phyloP scores from a whole-genome alignment of 2,113 vertebrate genomes.

The Mola mola region DNA sequence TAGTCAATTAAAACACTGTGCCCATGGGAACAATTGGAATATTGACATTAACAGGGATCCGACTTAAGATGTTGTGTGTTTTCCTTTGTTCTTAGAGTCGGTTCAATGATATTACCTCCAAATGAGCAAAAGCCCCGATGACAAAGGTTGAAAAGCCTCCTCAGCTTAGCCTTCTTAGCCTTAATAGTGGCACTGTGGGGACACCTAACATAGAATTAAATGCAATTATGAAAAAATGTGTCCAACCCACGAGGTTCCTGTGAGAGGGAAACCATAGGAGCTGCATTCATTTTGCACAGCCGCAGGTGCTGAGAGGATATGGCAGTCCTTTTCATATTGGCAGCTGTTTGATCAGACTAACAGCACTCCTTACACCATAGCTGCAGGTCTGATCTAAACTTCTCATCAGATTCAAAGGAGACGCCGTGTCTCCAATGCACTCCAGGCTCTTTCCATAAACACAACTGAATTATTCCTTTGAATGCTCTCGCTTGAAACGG shows the following conservation, averaged over 20 bases:
- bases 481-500: slow-evolving; percentile 24
- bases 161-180: slow-evolving; percentile 66
- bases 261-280: slow-evolving; percentile 58
- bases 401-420: slow-evolving; percentile 72
- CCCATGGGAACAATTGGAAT: slow-evolving; percentile 50
- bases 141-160: slow-evolving; percentile 69
- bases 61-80: slow-evolving; percentile 47
- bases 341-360: slow-evolving; percentile 75
- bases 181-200: slow-evolving; percentile 69
- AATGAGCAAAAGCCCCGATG: slow-evolving; percentile 61
- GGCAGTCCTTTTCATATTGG: slow-evolving; percentile 74
- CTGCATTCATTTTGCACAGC: slow-evolving; percentile 70
- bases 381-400: slow-evolving; percentile 71
- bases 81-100: slow-evolving; percentile 43
- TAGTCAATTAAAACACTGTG: slow-evolving; percentile 55
- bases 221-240: slow-evolving; percentile 79
- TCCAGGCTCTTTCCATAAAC: slow-evolving; percentile 71
- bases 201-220: slow-evolving; percentile 80
- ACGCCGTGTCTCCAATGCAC: slow-evolving; percentile 59
- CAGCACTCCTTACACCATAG: slow-evolving; percentile 50
- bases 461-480: slow-evolving; percentile 55
- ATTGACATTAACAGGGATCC: slow-evolving; percentile 64
- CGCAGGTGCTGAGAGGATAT: slow-evolving; percentile 69
- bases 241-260: slow-evolving; percentile 69
- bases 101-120: slow-evolving; percentile 51